Evolutionary conservation across 2,113 vertebrate species (phyloP), one percentile per base, ranked within the genome.

Genomic region (Rhinopomastus cyanomelas): DNA sequence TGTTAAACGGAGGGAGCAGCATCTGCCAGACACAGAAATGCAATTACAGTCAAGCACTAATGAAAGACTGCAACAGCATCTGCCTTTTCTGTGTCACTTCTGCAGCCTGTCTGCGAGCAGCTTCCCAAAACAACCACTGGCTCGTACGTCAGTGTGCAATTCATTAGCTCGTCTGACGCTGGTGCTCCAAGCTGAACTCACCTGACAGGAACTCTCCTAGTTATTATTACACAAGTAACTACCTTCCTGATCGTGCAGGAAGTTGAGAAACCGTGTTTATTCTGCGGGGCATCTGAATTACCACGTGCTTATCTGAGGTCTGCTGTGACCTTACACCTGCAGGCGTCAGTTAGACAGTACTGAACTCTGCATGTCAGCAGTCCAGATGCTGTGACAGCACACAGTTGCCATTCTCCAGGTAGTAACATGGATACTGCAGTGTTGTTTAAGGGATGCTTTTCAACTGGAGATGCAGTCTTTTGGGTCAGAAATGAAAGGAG

Each of bases 1-100:
- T 51, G 72, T 67, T 89, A n/a, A 86, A 94, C 76, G 53, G 89
- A 88, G 80, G 57, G 55, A 93, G 83, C 80, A 92, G 91, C 93
- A 91, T 93, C 91, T 95, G 80, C 89, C 80, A 92, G 93, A 56
- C 93, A 57, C 65, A 94, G 80, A 91, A 95, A 91, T 36, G 51
- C 82, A 92, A 93, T 95, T 95, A 90, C 39, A 81, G 82, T 34
- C 61, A 46, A 83, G 80, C 93, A 81, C 80, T 94, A 89, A 93
- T 89, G 91, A 89, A 89, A 81, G 68, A n/a, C 68, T 88, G 76
- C 72, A 93, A 51, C 57, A 93, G 87, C 85, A 87, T 92, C 87
- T 95, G 92, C 85, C 61, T 89, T 82, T 83, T 42, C 65, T 77
- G 44, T 94, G 87, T 67, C 89, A 65, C 68, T 94, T 21, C 23